Evolutionary conservation across 2,797 vertebrate genomes (phyloP).

Genomic region (Staurois parvus): DNA sequence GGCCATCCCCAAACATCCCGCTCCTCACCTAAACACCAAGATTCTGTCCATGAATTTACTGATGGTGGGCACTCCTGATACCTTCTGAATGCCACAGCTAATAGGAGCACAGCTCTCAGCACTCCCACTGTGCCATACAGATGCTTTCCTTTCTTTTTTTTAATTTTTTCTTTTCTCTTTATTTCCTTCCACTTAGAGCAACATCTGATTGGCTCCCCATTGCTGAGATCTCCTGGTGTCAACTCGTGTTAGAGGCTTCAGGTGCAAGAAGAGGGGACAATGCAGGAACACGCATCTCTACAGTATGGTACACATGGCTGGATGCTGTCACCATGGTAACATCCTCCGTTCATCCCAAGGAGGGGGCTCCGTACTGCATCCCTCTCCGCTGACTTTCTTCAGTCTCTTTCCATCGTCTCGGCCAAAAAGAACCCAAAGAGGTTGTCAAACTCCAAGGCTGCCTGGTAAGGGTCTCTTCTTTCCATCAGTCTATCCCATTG

Average conservation of each 20-base stretch:
- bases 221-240: constrained; percentile 28
- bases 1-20: background rate
- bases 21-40: background rate
- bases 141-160: background rate
- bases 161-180: background rate
- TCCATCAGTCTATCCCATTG: too few species aligned
- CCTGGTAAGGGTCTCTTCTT: too few species aligned
- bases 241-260: constrained; percentile 32
- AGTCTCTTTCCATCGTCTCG: constrained; percentile 35
- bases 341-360: constrained; percentile 35
- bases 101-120: background rate
- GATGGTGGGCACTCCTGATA: too few species aligned
- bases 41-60: too few species aligned
- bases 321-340: constrained; percentile 50
- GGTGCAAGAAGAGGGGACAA: constrained; percentile 37
- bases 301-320: constrained; percentile 3
- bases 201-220: constrained; percentile 6
- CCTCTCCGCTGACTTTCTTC: constrained; percentile 21
- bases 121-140: constrained; percentile 8
- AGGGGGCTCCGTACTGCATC: constrained; percentile 8
- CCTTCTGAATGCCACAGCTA: background rate
- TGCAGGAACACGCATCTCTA: background rate
- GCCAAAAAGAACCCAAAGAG: constrained; percentile 3
- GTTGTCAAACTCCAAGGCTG: background rate
- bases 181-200: background rate